Conservation (phyloP, 2,113 vertebrate genomes). For the Hystrix brachyura region DNA sequence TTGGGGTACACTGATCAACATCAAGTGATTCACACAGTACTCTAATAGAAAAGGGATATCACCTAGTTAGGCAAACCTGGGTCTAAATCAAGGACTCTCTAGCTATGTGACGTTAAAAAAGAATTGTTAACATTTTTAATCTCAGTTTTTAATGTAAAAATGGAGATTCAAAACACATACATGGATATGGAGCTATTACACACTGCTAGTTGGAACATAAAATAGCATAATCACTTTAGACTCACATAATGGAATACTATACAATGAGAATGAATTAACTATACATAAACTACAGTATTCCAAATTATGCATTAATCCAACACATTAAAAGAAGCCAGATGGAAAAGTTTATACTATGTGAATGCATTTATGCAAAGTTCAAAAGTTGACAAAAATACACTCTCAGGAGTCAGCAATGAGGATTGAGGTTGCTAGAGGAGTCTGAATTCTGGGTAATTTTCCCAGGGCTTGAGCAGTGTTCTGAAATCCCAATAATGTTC, state of each 20-base stretch:
- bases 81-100: neutral
- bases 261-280: neutral
- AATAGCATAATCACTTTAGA: constrained; percentile 23
- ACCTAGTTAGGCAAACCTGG: neutral
- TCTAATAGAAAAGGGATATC: neutral
- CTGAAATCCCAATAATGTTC: neutral
- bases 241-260: neutral
- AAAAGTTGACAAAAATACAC: neutral
- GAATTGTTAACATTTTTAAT: neutral
- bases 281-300: neutral
- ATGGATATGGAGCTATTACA: neutral
- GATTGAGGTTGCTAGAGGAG: fast-evolving
- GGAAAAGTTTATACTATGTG: neutral
- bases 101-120: neutral
- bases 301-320: neutral
- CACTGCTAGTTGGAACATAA: neutral
- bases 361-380: neutral
- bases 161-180: constrained; percentile 12
- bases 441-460: neutral
- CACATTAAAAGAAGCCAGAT: neutral
- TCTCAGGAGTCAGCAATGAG: neutral
- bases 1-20: neutral
- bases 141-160: neutral
- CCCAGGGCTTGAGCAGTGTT: fast-evolving
- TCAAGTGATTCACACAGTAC: neutral